Conservation (phyloP, 2,888 invertebrate genomes). For the Xylophagus ater region DNA sequence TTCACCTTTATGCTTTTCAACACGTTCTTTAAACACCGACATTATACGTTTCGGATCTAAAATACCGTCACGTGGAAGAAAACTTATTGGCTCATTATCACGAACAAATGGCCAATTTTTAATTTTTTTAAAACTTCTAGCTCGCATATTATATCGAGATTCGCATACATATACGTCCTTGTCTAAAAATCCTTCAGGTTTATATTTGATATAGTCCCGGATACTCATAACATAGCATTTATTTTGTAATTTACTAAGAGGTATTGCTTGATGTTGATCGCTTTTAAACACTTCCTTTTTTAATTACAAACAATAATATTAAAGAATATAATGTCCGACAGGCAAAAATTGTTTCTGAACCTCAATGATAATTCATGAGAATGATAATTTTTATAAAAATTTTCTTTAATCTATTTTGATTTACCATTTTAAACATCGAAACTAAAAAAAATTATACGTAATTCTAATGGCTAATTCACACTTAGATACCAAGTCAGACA, state of each 20-base stretch:
- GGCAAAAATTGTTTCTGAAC: too few relatives aligned
- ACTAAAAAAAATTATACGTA: too few relatives aligned
- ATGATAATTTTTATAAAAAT: not conserved
- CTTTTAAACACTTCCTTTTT: conserved; percentile 94
- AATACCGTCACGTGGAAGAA: conserved; percentile 58
- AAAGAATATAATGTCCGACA: conserved; percentile 2
- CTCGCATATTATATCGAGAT: conserved; percentile 79
- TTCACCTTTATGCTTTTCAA: conserved; percentile 84
- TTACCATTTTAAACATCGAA: not conserved
- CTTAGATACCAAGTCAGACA: too few relatives aligned
- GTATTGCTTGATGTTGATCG: conserved; percentile 73
- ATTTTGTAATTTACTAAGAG: conserved; percentile 74
- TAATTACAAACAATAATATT: not conserved
- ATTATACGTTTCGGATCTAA: conserved; percentile 79
- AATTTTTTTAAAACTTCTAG: conserved; percentile 87
- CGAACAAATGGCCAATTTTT: conserved; percentile 57
- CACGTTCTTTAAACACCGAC: conserved; percentile 84
- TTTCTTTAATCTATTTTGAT: not conserved
- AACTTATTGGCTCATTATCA: conserved; percentile 49
- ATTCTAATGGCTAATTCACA: too few relatives aligned
- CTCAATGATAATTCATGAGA: too few relatives aligned
- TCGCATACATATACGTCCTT: conserved; percentile 97
- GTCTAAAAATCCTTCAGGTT: conserved; percentile 77
- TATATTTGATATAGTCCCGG: conserved; percentile 84
- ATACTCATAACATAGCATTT: conserved; percentile 89